A percentile compares a stretch with the other conserved stretches of the same genome.
These are phyloP conservation scores for Fopius arisanus DNA, from an alignment of 1,140 invertebrate genomes.

Conservation along the genomic window DNA sequence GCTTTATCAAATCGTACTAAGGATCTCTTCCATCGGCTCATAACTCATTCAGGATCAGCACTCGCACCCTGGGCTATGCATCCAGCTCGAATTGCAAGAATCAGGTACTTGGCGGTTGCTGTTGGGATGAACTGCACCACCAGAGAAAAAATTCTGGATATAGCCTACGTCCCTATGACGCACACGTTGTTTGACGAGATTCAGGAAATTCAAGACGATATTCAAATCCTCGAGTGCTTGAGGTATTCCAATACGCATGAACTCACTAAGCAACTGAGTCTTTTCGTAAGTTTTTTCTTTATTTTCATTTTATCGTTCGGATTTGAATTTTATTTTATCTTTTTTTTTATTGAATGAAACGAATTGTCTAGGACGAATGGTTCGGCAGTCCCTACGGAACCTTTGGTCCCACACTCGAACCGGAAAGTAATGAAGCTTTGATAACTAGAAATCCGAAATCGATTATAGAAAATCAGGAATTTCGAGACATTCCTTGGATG, in stretches of 20 bases:
- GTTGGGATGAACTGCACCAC: conserved; percentile 24
- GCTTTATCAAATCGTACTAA: conserved; percentile 57
- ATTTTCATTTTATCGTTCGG: not conserved
- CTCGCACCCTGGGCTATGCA: conserved; percentile 47
- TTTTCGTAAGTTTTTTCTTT: conserved; percentile 20
- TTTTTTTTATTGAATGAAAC: no score
- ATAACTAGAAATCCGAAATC: conserved; percentile 47
- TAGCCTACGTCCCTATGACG: not conserved
- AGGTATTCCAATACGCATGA: conserved; percentile 14
- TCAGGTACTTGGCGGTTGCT: not conserved
- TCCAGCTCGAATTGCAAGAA: not conserved
- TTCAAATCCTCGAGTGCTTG: conserved; percentile 46
- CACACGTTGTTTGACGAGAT: not conserved
- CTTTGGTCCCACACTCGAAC: conserved; percentile 53
- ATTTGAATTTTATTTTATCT: no score
- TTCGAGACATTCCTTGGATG: conserved; percentile 55
- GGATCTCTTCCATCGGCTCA: conserved; percentile 66
- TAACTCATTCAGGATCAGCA: conserved; percentile 67
- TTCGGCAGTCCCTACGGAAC: conserved; percentile 20
- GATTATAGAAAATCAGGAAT: conserved; percentile 37
- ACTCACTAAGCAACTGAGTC: not conserved
- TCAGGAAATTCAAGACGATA: conserved; percentile 23
- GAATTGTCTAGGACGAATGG: conserved; percentile 30
- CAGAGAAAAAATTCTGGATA: not conserved
- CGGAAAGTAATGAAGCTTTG: conserved; percentile 46